Base-by-base conservation (phyloP, 2,888 invertebrate species). In the Phengaris arion region DNA sequence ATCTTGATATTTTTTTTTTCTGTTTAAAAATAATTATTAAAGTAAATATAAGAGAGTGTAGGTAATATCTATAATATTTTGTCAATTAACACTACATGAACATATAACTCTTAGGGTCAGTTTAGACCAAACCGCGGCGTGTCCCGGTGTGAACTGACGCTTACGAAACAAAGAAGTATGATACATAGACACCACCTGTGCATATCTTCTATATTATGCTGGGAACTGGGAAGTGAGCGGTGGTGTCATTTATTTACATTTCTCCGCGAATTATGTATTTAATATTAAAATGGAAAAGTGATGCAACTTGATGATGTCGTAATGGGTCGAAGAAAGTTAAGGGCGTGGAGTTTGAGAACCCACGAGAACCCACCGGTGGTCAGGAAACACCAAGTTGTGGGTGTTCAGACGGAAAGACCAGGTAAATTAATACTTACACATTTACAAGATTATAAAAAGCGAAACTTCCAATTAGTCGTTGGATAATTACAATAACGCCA, bases 251-350 rank as follows among this genome's bases (percentile, higher is more conserved):
- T 12, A 1, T 64, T 35, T 9, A 35, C 64, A 64, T 64, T 64
- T 64, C 64, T 64, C 35, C 64, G 45, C 35, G 64, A 64, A 64
- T 64, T 64, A 64, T 35, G 35, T 45, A 6, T 64, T 64, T 64
- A 64, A 10, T 64, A 64, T 64, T 35, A 64, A 13, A 45, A 64
- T 64, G 35, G 13, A 9, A 9, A 59, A 59, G 35, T 64, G 35
- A 64, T 45, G 64, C 13, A 64, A 64, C 64, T 35, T 64, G 35
- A 35, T 35, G 3, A 13, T 64, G 64, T 64, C 64, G 64, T 15
- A 64, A 64, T 12, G 9, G 59, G 22, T 45, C 35, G 35, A 64
- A 64, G 64, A 64, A 64, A 64, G 64, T 12, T 64, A 10, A 64
- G 35, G 64, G 2, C 2, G 35, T 35, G 13, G 64, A 22, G 59